Evolutionary conservation across 2,888 invertebrate genomes (phyloP), one percentile per base, ranked within the genome.

Genomic region (Trichopoda pennipes): DNA sequence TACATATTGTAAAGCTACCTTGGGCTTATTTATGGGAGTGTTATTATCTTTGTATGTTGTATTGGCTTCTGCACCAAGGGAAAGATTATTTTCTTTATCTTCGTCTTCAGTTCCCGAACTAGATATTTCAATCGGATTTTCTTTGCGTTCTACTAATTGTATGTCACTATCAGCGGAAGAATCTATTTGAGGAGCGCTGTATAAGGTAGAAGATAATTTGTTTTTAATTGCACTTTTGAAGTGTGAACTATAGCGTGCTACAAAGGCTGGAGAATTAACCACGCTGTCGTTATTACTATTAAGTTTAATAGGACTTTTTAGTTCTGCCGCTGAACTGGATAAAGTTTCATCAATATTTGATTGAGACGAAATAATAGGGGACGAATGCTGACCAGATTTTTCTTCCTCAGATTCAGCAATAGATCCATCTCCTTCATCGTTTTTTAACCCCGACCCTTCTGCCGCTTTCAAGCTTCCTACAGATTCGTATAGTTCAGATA

Each of bases 101-200:
- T 72, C 75, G n/a, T 73, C 75, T 16, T 77, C 75, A 21, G 81
- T 72, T 0, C 86, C 86, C 9, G 85, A 85, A 64, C 88, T 87
- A 16, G 75, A 86, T 51, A 88, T 86, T 70, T 90, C 89, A 51
- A 89, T 89, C 0, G 87, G 80, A 2, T 79, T 77, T 19, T 88
- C 85, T 51, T 81, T 87, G 19, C 82, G 80, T 61, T 87, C 88
- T 2, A 90, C 38, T 1, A 89, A 83, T 19, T 87, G 78, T 19
- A 89, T 84, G 66, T 89, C 89, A 49, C 89, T 89, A 47, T 81
- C 73, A 1, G 77, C 80, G 1, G 51, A 61, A 9, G 85, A 73
- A n/a, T n/a, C n/a, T n/a, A n/a, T n/a, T n/a, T n/a, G n/a, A 0
- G 73, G 55, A 0, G 81, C 32, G 0, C 86, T 85, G 56, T 81